These are phyloP conservation scores for Turritopsis rubra DNA, from an alignment of 30 jellyfish, hydroid and myxozoan genomes.

Conservation along the genomic window DNA sequence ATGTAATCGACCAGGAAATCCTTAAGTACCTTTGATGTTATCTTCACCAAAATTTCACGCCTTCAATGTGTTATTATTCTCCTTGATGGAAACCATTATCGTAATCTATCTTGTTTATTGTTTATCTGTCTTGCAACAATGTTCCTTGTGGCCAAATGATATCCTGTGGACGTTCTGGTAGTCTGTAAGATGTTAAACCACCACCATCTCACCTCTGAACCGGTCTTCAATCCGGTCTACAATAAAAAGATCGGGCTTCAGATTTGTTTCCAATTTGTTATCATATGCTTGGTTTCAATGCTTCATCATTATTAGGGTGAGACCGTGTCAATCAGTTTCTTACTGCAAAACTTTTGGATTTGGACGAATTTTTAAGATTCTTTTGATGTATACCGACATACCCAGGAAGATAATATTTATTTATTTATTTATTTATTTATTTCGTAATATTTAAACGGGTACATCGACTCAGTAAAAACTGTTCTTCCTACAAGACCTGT, in stretches of 20 bases:
- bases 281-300: background rate
- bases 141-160: background rate
- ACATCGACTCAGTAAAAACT: too few species aligned
- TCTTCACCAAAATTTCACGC: background rate
- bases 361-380: too few species aligned
- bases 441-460: too few species aligned
- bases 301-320: too few species aligned
- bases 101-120: background rate
- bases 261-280: background rate
- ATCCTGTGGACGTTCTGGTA: background rate
- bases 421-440: too few species aligned
- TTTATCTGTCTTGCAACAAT: background rate
- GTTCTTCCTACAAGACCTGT: too few species aligned
- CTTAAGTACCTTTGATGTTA: background rate
- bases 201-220: background rate
- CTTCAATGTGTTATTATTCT: background rate
- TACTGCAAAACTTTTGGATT: too few species aligned
- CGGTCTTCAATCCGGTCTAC: background rate
- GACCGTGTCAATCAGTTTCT: too few species aligned
- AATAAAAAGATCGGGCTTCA: background rate
- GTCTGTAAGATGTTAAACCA: background rate
- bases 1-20: background rate
- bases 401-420: background rate
- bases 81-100: background rate
- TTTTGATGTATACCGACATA: too few species aligned